Conservation (phyloP, 2,888 invertebrate species). For the Epirrhoe tristata region DNA sequence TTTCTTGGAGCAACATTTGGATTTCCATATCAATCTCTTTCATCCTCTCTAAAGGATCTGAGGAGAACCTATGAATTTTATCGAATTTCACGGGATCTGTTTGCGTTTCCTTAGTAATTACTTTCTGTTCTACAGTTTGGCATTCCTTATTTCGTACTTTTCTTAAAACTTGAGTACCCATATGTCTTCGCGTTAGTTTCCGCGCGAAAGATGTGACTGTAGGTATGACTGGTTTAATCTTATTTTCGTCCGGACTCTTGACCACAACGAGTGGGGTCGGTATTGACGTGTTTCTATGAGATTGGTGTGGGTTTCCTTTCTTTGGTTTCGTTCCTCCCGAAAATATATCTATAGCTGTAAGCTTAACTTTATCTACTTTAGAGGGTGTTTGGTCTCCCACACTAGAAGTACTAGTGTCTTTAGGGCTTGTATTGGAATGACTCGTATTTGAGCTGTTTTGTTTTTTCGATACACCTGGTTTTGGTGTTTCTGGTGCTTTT, state of each 20-base stretch:
- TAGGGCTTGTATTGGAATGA: constrained; percentile 66
- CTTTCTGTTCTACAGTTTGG: constrained; percentile 62
- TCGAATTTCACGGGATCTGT: constrained; percentile 58
- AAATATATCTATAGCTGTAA: constrained; percentile 77
- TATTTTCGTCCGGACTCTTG: constrained; percentile 53
- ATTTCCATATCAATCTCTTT: constrained; percentile 86
- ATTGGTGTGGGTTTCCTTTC: constrained; percentile 61
- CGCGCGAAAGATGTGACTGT: constrained; percentile 40
- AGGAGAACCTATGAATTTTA: constrained; percentile 49
- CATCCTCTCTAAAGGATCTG: constrained; percentile 82
- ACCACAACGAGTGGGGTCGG: constrained; percentile 42
- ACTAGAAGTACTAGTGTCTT: constrained; percentile 48
- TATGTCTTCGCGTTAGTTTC: constrained; percentile 55
- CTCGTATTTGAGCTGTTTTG: constrained; percentile 57
- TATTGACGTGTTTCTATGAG: constrained; percentile 68
- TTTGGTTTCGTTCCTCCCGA: constrained; percentile 58
- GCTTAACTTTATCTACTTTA: constrained; percentile 68
- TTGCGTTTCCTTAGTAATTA: constrained; percentile 57
- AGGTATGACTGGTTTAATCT: constrained; percentile 49
- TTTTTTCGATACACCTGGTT: constrained; percentile 49
- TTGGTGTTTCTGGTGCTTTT: constrained; percentile 18
- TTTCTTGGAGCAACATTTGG: constrained; percentile 84
- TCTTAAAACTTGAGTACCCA: constrained; percentile 59
- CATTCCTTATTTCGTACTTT: constrained; percentile 58
- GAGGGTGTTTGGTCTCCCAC: constrained; percentile 50